Percentiles rank a stretch among this genome's conserved stretches.
phyloP scores from a whole-genome alignment of 2,797 vertebrate species.

The Syngnathus acus region DNA sequence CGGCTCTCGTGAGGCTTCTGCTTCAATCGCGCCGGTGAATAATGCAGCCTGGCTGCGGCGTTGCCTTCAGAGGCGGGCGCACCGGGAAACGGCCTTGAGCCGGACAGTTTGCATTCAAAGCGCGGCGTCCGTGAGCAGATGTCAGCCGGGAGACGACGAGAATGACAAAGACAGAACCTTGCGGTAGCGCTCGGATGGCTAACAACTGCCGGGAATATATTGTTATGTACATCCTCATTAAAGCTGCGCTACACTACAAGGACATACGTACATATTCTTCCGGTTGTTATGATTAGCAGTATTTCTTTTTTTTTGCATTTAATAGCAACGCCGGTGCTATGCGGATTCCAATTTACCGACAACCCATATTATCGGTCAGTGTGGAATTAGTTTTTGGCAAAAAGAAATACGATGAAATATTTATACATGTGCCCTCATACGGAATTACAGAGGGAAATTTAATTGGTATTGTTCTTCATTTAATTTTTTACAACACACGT shows the following conservation, averaged over 20 bases:
- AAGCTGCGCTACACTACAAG: neutral
- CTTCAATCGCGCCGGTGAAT: slow-evolving; percentile 42
- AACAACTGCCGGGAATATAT: neutral
- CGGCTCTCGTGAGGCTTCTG: slow-evolving; percentile 17
- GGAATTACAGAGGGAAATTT: neutral
- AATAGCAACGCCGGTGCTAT: too few species aligned
- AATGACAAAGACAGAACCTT: neutral
- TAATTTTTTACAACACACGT: neutral
- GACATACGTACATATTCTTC: neutral
- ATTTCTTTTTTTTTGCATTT: neutral
- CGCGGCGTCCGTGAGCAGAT: slow-evolving; percentile 20
- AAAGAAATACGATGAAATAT: too few species aligned
- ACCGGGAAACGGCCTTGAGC: slow-evolving; percentile 29
- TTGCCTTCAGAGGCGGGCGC: slow-evolving; percentile 21
- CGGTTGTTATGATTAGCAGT: neutral
- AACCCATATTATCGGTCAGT: too few species aligned
- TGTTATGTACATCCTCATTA: neutral
- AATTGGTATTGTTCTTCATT: neutral
- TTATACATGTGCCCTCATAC: neutral
- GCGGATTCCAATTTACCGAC: too few species aligned
- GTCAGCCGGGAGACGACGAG: neutral
- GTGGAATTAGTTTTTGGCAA: too few species aligned
- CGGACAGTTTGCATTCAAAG: slow-evolving; percentile 47
- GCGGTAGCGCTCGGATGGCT: neutral
- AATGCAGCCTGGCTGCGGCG: slow-evolving; percentile 22